These are phyloP conservation scores for Eupithecia centaureata DNA, from an alignment of 2,888 invertebrate species.

Conservation along the genomic window DNA sequence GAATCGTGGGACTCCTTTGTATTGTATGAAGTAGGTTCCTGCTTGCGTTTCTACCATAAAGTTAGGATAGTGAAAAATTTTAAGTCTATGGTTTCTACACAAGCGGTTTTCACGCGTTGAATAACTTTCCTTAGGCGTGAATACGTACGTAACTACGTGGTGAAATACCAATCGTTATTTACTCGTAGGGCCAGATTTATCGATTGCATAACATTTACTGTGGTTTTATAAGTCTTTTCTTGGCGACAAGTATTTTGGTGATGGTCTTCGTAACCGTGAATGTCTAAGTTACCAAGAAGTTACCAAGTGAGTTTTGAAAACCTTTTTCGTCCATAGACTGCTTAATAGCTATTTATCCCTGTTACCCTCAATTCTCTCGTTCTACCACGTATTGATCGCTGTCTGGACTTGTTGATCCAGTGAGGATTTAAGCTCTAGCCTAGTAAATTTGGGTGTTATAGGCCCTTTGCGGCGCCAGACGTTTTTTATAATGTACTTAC, in stretches of 20 bases:
- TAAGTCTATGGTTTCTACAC: conserved; percentile 8
- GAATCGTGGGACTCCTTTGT: conserved; percentile 26
- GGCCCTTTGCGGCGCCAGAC: conserved; percentile 34
- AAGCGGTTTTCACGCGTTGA: conserved; percentile 13
- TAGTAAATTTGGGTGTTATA: conserved; percentile 35
- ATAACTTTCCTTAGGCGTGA: not conserved
- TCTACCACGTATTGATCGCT: conserved; percentile 76
- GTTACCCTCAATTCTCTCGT: conserved; percentile 61
- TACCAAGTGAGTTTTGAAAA: not conserved
- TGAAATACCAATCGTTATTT: not conserved
- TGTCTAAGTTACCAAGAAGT: not conserved
- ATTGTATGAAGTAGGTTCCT: conserved; percentile 2
- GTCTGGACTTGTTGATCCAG: conserved; percentile 82
- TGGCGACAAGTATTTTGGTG: not conserved
- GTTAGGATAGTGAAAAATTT: no score
- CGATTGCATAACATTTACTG: not conserved
- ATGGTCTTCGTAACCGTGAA: not conserved
- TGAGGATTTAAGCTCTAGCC: conserved; percentile 55
- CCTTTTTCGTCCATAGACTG: not conserved
- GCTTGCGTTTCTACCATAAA: no score
- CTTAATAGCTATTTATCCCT: conserved; percentile 52
- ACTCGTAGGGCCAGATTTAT: not conserved
- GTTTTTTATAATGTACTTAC: conserved; percentile 9
- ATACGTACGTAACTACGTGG: not conserved
- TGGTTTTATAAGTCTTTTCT: not conserved